Evolutionary conservation across 2,113 vertebrate species (phyloP), one percentile per base, ranked within the genome.

Genomic region (Vombatus ursinus): DNA sequence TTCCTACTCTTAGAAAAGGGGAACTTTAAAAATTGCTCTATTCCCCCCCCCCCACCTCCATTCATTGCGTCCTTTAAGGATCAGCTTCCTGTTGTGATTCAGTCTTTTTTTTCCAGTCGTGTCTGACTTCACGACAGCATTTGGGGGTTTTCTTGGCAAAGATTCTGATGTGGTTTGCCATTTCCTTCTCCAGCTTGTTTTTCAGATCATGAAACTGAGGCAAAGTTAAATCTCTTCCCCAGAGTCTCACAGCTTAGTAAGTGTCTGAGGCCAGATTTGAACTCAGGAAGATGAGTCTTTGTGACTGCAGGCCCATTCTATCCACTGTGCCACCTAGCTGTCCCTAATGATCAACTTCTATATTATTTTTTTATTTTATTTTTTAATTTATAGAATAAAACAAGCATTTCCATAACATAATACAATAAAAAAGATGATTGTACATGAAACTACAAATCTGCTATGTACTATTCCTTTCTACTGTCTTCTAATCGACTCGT

Each of bases 21-120:
- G 94, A 95, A 94, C 77, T 68, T 84, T n/a, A 16, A n/a, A 68
- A 77, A 77, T n/a, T 77, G 5, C 44, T 84, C n/a, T 84, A 8
- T 44, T 19, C 8, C 37, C 16, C 12, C 19, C 44, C 19, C 68
- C 68, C 68, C 16, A n/a, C 6, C 0, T 22, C n/a, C 19, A 84
- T 44, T 0, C 16, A 84, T 44, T 44, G 4, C 16, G 37, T 77
- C 14, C 0, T 77, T n/a, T 61, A 28, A 61, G 54, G 54, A 61
- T 37, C 28, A 68, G 11, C 28, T 61, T 26, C 54, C 37, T 31
- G 11, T 44, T 44, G 37, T 84, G 44, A 44, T 84, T 84, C 14
- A n/a, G 16, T 22, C n/a, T 0, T 84, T 84, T 84, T 22, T 68
- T 68, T 84, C 37, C 68, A 84, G 37, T 84, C 8, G 7, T n/a